Base-by-base conservation (phyloP, 2,797 vertebrate genomes). In the Dicrostonyx torquatus region DNA sequence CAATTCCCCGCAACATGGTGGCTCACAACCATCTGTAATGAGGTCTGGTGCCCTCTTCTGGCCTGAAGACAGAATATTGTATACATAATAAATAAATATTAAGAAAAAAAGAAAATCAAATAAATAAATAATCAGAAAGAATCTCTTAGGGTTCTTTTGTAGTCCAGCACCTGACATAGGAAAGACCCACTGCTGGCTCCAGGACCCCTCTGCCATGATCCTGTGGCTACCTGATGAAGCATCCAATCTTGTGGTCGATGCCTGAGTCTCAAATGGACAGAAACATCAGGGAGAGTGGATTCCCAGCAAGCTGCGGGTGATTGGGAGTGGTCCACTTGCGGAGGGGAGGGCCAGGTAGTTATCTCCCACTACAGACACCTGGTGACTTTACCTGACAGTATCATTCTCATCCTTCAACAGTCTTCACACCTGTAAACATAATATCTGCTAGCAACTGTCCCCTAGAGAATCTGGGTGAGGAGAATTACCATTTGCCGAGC, bases 401-500 rank as follows among this genome's bases (percentile, higher is more conserved):
- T 22, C 62, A 6, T 73, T 94, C 53, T 90, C 73, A 68, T 87
- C 75, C 50, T 15, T 3, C 86, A 58, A 31, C 58, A 45, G 40
- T 73, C 70, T 78, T 72, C 3, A 0, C 75, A 75, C 45, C 79
- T 80, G 2, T 73, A 95, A 94, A 94, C 43, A 45, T 66, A 55
- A 91, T 60, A 80, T 48, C 76, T 82, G 53, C 90, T 76, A 89
- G 85, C 79, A 37, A 87, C 14, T 89, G 85, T 83, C 87, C 87
- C 87, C 80, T 68, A 50, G 84, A 88, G 68, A 80, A 93, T 88
- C 15, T n/a, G 50, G 20, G 12, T 40, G 70, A 62, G 87, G 83
- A 53, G 88, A 93, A 93, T 80, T 91, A 92, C 90, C 89, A 64
- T 95, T 96, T 92, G 84, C 80, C 93, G 86, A 94, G 91, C 45